phyloP scores from a whole-genome alignment of 1,140 invertebrate species.

The Anagrus nilaparvatae region DNA sequence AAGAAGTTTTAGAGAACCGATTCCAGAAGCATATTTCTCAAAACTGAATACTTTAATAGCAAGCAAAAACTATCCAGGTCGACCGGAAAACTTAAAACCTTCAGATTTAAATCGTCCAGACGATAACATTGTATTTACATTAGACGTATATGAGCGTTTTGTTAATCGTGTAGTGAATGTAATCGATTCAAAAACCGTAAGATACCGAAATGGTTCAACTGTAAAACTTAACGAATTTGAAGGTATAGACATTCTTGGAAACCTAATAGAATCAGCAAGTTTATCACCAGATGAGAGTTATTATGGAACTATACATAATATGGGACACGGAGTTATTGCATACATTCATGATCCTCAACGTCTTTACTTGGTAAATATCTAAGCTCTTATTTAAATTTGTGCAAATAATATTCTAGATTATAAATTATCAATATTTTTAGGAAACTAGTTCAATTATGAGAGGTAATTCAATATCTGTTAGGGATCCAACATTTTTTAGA shows the following conservation, averaged over 20 bases:
- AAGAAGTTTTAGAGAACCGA: slow-evolving; percentile 49
- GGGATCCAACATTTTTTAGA: slow-evolving; percentile 77
- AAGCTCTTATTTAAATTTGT: no score
- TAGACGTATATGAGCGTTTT: slow-evolving; percentile 63
- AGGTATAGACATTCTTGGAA: slow-evolving; percentile 71
- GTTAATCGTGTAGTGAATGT: slow-evolving; percentile 62
- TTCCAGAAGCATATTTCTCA: slow-evolving; percentile 59
- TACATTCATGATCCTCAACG: slow-evolving; percentile 62
- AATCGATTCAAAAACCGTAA: slow-evolving; percentile 55
- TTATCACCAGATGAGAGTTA: slow-evolving; percentile 56
- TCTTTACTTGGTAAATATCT: slow-evolving; percentile 46
- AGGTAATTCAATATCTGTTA: slow-evolving; percentile 67
- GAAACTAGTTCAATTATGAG: no score
- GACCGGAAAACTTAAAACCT: slow-evolving; percentile 48
- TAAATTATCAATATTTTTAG: no score
- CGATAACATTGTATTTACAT: slow-evolving; percentile 55
- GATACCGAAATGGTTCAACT: slow-evolving; percentile 40
- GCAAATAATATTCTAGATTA: no score
- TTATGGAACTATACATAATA: slow-evolving; percentile 66
- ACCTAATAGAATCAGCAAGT: slow-evolving; percentile 61
- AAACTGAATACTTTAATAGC: slow-evolving; percentile 58
- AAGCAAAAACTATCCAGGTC: slow-evolving; percentile 50
- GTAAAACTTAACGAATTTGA: slow-evolving; percentile 51
- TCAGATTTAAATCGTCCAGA: slow-evolving; percentile 54
- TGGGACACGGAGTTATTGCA: slow-evolving; percentile 55